These are phyloP conservation scores for Tokudaia tokunoshimensis DNA, from an alignment of 2,797 vertebrate species.

Conservation along the genomic window DNA sequence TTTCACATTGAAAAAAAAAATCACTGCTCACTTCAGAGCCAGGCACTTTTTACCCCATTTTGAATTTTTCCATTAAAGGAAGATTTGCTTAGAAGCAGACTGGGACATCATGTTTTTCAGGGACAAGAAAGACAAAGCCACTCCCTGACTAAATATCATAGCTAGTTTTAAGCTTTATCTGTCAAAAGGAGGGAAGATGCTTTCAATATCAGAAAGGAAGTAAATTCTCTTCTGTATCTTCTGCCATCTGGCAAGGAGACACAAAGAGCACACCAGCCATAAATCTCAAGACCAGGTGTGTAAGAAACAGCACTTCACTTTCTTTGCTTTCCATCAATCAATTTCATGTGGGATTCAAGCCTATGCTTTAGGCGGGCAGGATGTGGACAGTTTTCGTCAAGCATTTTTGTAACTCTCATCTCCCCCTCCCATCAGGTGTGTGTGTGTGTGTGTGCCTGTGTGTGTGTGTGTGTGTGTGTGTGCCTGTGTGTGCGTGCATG, in stretches of 20 bases:
- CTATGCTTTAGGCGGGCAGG: neutral
- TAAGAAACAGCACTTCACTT: neutral
- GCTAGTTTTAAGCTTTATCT: slow-evolving; percentile 12
- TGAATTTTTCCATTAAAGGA: slow-evolving; percentile 68
- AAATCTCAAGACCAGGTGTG: neutral
- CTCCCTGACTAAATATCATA: slow-evolving; percentile 33
- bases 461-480: neutral
- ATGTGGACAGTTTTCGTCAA: neutral
- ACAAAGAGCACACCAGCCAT: neutral
- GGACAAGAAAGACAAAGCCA: slow-evolving; percentile 61
- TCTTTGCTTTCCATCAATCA: neutral
- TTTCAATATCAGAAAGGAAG: slow-evolving; percentile 26
- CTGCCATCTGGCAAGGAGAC: neutral
- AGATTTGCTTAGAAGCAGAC: slow-evolving; percentile 53
- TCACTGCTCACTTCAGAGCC: slow-evolving; percentile 49
- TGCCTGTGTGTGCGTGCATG: too few relatives aligned
- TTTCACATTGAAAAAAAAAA: slow-evolving; percentile 70
- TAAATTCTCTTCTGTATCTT: neutral
- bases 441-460: neutral
- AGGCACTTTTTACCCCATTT: neutral
- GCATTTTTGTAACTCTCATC: neutral
- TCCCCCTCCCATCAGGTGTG: neutral
- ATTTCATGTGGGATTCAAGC: neutral
- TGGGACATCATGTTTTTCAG: slow-evolving; percentile 13
- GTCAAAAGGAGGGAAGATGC: neutral